Conservation (phyloP, 2,888 invertebrate species). For the Torymus tubicola region DNA sequence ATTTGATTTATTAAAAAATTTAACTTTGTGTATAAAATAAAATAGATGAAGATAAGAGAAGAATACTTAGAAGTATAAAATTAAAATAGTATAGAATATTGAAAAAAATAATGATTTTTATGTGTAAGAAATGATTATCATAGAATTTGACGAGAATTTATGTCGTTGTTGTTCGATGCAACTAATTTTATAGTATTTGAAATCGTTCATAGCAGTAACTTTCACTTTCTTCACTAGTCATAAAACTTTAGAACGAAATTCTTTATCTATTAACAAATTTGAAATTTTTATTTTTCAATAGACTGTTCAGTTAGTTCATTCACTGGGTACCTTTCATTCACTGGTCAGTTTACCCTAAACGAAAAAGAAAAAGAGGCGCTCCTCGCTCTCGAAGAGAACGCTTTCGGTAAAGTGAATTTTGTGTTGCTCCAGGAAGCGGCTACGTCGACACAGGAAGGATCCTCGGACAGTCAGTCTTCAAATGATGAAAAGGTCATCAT, state of each 20-base stretch:
- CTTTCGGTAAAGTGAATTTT: slow-evolving; percentile 43
- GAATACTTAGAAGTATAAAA: too few relatives aligned
- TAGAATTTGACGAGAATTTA: too few relatives aligned
- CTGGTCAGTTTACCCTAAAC: slow-evolving; percentile 49
- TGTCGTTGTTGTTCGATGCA: too few relatives aligned
- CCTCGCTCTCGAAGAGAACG: slow-evolving; percentile 25
- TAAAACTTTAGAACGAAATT: slow-evolving; percentile 7
- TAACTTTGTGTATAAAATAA: too few relatives aligned
- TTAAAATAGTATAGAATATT: too few relatives aligned
- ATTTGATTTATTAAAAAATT: too few relatives aligned
- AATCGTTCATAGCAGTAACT: background rate
- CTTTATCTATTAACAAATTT: slow-evolving; percentile 34
- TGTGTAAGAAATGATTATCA: too few relatives aligned
- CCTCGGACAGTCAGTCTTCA: slow-evolving; percentile 84
- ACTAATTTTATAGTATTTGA: background rate
- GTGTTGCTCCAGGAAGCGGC: slow-evolving; percentile 80
- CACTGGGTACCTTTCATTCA: slow-evolving; percentile 54
- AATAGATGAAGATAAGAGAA: too few relatives aligned
- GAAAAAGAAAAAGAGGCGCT: slow-evolving; percentile 28
- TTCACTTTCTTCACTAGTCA: background rate
- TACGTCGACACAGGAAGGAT: slow-evolving; percentile 85
- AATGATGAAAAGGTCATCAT: slow-evolving; percentile 88
- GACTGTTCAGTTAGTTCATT: slow-evolving; percentile 51
- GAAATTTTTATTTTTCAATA: slow-evolving; percentile 52
- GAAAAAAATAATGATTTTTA: too few relatives aligned